Base-by-base conservation (phyloP, 2,888 invertebrate species). In the Cephalotes varians region DNA sequence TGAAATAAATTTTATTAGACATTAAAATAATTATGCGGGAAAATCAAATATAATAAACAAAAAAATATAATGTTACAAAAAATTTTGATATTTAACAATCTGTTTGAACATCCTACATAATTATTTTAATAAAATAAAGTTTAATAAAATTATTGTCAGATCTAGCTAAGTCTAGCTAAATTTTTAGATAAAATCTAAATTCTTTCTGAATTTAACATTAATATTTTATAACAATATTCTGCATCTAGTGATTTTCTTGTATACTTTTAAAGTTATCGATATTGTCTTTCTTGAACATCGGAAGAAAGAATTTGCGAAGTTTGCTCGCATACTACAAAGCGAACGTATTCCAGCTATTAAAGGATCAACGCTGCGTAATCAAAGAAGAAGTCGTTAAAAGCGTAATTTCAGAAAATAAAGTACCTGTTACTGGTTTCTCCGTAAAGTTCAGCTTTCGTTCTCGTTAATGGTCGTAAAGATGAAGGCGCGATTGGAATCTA, bases 371-470 rank as follows among this genome's bases (percentile, higher is more conserved):
- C 60, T 49, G 83, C 49, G 77, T 85, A 88, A 88, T 85, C 83
- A 64, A 80, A 31, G 82, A 60, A 58, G 79, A 69, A 84, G 76
- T 82, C 81, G 79, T 82, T 86, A 77, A 81, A 79, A 73, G 62
- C 71, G 81, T 81, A 85, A 85, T 87, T 86, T 83, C 79, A 67
- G 71, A 72, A 83, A 87, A 85, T 87, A 81, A 83, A 87, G 81
- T 84, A 84, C 64, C 73, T 69, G 60, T 83, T 74, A 64, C 56
- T 49, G 80, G 83, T 76, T 79, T 58, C 49, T 80, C 54, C 65
- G 62, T 72, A 76, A 85, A 83, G 81, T 77, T 77, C 40, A 60
- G 83, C 62, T 80, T 44, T 74, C 65, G 44, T 44, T 72, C 62
- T 56, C 44, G 69, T 67, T 74, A 73, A 47, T 82, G 65, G 65